phyloP scores from a whole-genome alignment of 1,140 invertebrate genomes.

The Trachymyrmex septentrionalis region DNA sequence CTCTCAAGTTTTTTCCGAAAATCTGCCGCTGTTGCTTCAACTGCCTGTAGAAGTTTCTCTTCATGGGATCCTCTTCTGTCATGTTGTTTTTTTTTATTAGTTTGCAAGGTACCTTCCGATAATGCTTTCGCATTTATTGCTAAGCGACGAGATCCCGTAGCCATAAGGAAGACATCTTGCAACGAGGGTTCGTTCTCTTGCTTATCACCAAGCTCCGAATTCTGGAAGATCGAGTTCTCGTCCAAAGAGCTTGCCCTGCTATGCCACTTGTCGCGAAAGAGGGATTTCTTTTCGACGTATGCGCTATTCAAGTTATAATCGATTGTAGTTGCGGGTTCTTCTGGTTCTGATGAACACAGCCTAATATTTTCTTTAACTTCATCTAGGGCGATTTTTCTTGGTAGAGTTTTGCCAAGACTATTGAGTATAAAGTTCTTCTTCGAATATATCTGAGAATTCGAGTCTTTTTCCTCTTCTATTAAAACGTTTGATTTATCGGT shows the following conservation, averaged over 20 bases:
- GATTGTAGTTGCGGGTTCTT: constrained; percentile 47
- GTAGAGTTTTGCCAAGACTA: constrained; percentile 73
- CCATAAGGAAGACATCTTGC: constrained; percentile 69
- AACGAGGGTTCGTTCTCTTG: constrained; percentile 66
- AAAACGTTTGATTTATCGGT: constrained; percentile 36
- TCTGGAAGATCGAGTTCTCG: constrained; percentile 75
- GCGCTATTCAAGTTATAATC: constrained; percentile 77
- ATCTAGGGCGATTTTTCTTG: constrained; percentile 61
- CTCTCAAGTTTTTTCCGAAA: constrained; percentile 75
- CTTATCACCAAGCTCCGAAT: constrained; percentile 36
- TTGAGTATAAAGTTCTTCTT: constrained; percentile 78
- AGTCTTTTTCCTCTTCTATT: neutral
- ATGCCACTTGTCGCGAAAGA: constrained; percentile 74
- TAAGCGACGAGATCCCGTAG: constrained; percentile 45
- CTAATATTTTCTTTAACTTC: constrained; percentile 73
- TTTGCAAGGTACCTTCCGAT: constrained; percentile 71
- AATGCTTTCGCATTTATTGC: constrained; percentile 66
- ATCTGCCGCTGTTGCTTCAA: constrained; percentile 77
- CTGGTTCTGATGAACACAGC: constrained; percentile 57
- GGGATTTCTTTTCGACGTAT: constrained; percentile 67
- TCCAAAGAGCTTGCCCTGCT: constrained; percentile 77
- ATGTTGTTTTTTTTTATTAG: neutral
- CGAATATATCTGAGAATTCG: constrained; percentile 37
- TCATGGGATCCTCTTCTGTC: constrained; percentile 52
- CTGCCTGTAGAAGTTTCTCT: constrained; percentile 65